Evolutionary conservation across 1,140 invertebrate species (phyloP).

Genomic region (Penaeus vannamei): DNA sequence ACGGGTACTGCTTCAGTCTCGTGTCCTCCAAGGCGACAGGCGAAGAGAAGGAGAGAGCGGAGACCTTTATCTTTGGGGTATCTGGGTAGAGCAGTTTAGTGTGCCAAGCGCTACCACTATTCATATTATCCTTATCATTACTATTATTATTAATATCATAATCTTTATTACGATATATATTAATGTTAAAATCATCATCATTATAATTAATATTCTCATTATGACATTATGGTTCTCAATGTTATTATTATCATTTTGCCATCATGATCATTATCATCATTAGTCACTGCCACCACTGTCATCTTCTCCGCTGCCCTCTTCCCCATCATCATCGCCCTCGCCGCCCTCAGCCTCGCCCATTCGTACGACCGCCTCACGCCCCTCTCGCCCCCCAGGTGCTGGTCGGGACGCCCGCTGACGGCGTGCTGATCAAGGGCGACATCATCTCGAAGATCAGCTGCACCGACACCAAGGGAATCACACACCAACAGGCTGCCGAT

Average conservation of each 20-base stretch:
- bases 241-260: neutral
- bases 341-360: neutral
- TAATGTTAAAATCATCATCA: too few relatives aligned
- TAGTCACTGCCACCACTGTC: neutral
- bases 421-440: conserved; percentile 87
- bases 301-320: neutral
- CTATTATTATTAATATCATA: too few relatives aligned
- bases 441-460: conserved; percentile 90
- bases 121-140: too few relatives aligned
- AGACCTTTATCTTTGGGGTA: neutral
- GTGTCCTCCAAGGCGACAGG: neutral
- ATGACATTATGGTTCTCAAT: too few relatives aligned
- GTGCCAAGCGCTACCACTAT: too few relatives aligned
- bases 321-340: neutral
- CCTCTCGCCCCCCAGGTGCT: conserved; percentile 74
- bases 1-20: neutral
- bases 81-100: neutral
- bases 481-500: conserved; percentile 92
- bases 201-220: too few relatives aligned
- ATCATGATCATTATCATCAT: neutral
- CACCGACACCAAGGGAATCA: conserved; percentile 86
- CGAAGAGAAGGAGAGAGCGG: neutral
- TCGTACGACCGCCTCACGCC: neutral
- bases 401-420: conserved; percentile 81
- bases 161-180: too few relatives aligned